A percentile compares a stretch with the other conserved stretches of the same genome.
Evolutionary conservation across 2,888 invertebrate species (phyloP).

Genomic region (Hydraecia micacea): DNA sequence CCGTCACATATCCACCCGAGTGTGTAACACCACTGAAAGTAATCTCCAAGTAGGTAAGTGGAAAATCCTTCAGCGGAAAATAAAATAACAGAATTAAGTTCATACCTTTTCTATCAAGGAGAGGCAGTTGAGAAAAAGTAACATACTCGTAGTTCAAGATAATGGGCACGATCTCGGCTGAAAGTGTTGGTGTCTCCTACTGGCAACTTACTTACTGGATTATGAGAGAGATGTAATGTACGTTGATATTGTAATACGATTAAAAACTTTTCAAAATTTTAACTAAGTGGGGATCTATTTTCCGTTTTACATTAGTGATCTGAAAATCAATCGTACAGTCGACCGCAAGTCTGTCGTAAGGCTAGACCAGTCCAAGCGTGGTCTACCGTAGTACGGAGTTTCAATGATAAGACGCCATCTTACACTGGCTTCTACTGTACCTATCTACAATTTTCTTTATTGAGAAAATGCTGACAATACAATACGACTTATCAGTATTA

Average conservation of each 20-base stretch:
- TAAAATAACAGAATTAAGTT: conserved; percentile 41
- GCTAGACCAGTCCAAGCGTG: no score
- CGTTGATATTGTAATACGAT: neutral
- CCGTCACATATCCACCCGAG: conserved; percentile 23
- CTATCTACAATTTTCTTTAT: neutral
- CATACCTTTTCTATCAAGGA: conserved; percentile 32
- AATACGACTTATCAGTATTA: neutral
- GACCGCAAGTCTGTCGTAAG: neutral
- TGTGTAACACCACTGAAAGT: conserved; percentile 14
- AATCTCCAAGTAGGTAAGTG: conserved; percentile 39
- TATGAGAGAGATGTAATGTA: neutral
- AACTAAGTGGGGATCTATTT: neutral
- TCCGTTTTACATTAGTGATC: neutral
- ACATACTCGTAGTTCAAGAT: neutral
- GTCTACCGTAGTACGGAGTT: neutral
- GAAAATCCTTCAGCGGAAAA: conserved; percentile 48
- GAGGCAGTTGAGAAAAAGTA: neutral
- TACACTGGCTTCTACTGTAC: neutral
- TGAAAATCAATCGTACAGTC: neutral
- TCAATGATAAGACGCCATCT: neutral
- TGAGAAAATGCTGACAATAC: neutral
- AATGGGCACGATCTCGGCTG: conserved; percentile 2
- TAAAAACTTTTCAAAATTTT: neutral
- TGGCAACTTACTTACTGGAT: neutral
- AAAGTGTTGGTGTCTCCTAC: neutral